Evolutionary conservation across 2,113 vertebrate species (phyloP).

Genomic region (Lampris megalopsis): DNA sequence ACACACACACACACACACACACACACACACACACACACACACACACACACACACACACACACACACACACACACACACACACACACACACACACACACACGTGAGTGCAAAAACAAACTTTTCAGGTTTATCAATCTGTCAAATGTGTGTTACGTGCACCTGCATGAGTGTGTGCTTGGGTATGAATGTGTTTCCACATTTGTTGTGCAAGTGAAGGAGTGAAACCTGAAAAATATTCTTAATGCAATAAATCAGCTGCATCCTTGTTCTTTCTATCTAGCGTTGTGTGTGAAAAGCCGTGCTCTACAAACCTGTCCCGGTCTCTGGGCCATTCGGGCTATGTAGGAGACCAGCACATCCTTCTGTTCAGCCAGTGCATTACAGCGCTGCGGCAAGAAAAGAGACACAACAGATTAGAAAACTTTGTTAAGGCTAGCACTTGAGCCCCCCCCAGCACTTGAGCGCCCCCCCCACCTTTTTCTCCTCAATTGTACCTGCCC

Average conservation of each 20-base stretch:
- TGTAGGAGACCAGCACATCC: slow-evolving; percentile 73
- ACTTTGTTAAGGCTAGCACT: neutral
- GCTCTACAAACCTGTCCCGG: slow-evolving; percentile 84
- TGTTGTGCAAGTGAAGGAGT: neutral
- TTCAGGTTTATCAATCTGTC: no score
- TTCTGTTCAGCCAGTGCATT: slow-evolving; percentile 85
- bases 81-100: neutral
- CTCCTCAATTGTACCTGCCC: no score
- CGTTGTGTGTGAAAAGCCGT: no score
- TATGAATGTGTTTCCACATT: neutral
- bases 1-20: no score
- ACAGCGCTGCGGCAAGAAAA: slow-evolving; percentile 85
- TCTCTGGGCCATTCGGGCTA: slow-evolving; percentile 66
- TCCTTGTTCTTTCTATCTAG: no score
- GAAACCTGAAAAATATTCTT: slow-evolving; percentile 20
- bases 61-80: slow-evolving; percentile 8
- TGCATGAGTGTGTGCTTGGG: neutral
- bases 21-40: no score
- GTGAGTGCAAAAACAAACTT: neutral
- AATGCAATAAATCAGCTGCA: no score
- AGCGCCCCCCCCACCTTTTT: no score
- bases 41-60: no score
- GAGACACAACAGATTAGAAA: slow-evolving; percentile 39
- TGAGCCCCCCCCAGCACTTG: no score
- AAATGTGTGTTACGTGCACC: neutral